Base-by-base conservation (phyloP, 1,140 invertebrate species). In the Amphibalanus amphitrite region DNA sequence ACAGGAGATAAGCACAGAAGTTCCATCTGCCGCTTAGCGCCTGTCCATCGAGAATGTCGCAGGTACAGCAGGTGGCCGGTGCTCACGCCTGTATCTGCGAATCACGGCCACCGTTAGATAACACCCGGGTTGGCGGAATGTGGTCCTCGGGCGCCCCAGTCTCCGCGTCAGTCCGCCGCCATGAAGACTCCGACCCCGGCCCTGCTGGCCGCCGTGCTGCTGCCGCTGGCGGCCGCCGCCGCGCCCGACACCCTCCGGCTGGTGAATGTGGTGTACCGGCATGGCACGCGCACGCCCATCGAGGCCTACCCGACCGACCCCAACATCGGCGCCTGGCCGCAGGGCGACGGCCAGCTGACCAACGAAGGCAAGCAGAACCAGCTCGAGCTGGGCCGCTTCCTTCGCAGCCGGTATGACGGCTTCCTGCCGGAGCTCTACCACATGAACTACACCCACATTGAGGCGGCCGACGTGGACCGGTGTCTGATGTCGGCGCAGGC, bases 251-350 rank as follows among this genome's bases (percentile, higher is more conserved):
- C 23, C 25, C 64, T 65, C 6, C 64, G 25, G 20, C 64, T 65
- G 20, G 23, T 65, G 4, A 6, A n/a, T 26, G 64, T 65, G 6
- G 64, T 89, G 67, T 90, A 88, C 75, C 83, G 89, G 71, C 92
- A 95, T 83, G 92, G 92, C 33, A 91, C 92, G 77, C 82, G 92
- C 74, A 86, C 84, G 67, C 90, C 90, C 6, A 84, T 85, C 6
- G 76, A 79, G 59, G 82, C 84, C 4, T 92, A 89, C 74, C 85
- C 85, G 47, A 88, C 84, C 77, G 89, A 91, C 81, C 87, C 87
- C 4, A 82, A 88, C 74, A 6, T 65, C 91, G 86, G 88, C 10
- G 86, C 86, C 29, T 38, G 33, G 33, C 33, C 33, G 4, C 33
- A 38, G 33, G 89, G 86, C 73, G 83, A 85, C 80, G 90, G 89